phyloP scores from a whole-genome alignment of 2,888 invertebrate species.

The Campoplex capitator region DNA sequence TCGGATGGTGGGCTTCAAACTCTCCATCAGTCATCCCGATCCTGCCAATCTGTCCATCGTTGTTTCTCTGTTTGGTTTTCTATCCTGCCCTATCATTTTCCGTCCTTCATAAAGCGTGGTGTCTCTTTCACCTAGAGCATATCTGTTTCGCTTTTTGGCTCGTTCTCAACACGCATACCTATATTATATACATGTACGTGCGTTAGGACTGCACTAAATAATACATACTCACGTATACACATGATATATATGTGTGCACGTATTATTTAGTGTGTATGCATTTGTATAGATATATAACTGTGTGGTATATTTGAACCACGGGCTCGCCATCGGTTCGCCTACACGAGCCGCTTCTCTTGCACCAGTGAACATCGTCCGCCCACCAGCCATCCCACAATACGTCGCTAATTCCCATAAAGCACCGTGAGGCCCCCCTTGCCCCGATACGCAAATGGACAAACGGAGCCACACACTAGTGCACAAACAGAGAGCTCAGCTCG shows the following conservation, averaged over 20 bases:
- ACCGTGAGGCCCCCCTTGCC: conserved; percentile 60
- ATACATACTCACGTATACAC: not conserved
- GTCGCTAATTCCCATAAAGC: conserved; percentile 84
- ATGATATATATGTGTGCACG: conserved; percentile 1
- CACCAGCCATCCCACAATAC: conserved; percentile 83
- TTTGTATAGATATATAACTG: not conserved
- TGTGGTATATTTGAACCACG: conserved; percentile 7
- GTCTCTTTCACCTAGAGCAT: conserved; percentile 49
- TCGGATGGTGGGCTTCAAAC: conserved; percentile 20
- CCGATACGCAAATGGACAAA: conserved; percentile 84
- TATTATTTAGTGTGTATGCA: not conserved
- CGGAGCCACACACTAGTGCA: conserved; percentile 75
- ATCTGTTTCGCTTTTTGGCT: conserved; percentile 53
- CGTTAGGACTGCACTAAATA: too few species aligned
- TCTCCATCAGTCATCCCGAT: conserved; percentile 47
- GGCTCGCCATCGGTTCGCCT: conserved; percentile 66
- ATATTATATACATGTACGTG: conserved; percentile 5
- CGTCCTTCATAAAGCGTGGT: conserved; percentile 28
- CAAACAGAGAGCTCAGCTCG: conserved; percentile 71
- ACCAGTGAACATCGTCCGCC: conserved; percentile 79
- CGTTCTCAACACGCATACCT: conserved; percentile 15
- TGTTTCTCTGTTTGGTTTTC: conserved; percentile 9
- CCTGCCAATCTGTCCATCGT: conserved; percentile 17
- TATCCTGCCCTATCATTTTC: conserved; percentile 24
- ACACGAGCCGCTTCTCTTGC: conserved; percentile 76